Conservation (phyloP, 2,113 vertebrate species). For the Pycnonotus jocosus region DNA sequence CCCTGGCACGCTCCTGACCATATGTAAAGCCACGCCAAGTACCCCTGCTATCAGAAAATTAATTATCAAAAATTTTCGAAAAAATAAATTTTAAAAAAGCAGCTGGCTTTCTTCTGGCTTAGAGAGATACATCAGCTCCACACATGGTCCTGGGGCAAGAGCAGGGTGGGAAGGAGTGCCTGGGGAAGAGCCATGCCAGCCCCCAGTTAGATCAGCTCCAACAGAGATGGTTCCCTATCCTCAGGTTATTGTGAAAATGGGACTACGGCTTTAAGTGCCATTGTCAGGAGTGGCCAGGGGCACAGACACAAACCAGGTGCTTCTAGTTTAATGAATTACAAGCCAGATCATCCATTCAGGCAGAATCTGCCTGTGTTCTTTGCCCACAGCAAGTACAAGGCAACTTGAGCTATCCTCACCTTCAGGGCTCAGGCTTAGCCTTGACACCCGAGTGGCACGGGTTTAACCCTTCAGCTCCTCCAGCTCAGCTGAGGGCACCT, state of each 20-base stretch:
- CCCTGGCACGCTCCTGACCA: not conserved
- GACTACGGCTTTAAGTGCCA: not conserved
- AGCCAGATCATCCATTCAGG: not conserved
- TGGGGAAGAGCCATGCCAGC: not conserved
- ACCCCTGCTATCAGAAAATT: not conserved
- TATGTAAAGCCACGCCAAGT: not conserved
- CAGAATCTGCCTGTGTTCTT: not conserved
- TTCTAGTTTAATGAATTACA: not conserved
- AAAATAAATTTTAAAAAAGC: not conserved
- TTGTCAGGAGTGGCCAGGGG: not conserved
- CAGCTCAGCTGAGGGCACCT: not conserved
- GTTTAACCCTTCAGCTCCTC: not conserved
- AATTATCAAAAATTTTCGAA: not conserved
- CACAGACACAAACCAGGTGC: conserved; percentile 29
- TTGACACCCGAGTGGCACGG: not conserved
- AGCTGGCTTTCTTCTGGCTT: not conserved
- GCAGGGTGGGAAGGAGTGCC: not conserved
- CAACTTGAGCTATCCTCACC: not conserved
- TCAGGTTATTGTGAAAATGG: not conserved
- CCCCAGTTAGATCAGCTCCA: not conserved
- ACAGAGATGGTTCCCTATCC: not conserved
- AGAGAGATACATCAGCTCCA: not conserved
- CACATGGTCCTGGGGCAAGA: not conserved
- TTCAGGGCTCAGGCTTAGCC: not conserved
- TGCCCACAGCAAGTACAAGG: not conserved